Percentiles rank a stretch among this genome's conserved stretches.
Evolutionary conservation across 2,113 vertebrate genomes (phyloP).

Genomic region (Anas platyrhynchos): DNA sequence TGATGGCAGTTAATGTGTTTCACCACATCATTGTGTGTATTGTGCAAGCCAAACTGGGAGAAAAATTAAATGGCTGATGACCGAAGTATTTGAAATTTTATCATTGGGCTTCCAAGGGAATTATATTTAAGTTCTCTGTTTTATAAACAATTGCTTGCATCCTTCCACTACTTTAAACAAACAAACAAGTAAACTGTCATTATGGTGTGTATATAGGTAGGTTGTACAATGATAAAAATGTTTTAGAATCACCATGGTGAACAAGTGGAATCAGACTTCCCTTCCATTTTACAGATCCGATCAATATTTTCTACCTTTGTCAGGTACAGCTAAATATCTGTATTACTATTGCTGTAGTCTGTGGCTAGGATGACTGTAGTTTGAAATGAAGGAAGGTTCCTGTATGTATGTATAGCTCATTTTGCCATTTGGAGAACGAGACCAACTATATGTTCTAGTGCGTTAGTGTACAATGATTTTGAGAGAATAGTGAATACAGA

Average conservation of each 20-base stretch:
- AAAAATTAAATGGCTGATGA: neutral
- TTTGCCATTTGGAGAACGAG: too few relatives aligned
- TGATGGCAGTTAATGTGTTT: neutral
- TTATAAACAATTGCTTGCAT: neutral
- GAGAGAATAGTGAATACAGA: neutral
- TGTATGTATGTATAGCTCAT: too few relatives aligned
- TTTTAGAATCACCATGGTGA: neutral
- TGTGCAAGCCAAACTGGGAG: neutral
- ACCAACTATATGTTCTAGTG: neutral
- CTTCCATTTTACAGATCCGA: neutral
- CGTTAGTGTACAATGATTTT: neutral
- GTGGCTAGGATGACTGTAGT: neutral
- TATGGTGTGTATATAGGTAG: neutral
- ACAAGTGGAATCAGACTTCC: neutral
- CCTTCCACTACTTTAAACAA: neutral
- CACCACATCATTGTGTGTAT: neutral
- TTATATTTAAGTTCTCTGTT: neutral
- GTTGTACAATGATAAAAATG: neutral
- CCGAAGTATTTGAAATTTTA: neutral
- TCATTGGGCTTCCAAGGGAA: neutral
- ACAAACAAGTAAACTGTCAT: neutral
- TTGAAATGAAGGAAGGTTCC: neutral
- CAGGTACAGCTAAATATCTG: neutral
- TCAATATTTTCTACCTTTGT: neutral
- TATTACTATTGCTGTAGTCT: neutral